phyloP scores from a whole-genome alignment of 1,140 invertebrate genomes.

The Bombus sibiricus region DNA sequence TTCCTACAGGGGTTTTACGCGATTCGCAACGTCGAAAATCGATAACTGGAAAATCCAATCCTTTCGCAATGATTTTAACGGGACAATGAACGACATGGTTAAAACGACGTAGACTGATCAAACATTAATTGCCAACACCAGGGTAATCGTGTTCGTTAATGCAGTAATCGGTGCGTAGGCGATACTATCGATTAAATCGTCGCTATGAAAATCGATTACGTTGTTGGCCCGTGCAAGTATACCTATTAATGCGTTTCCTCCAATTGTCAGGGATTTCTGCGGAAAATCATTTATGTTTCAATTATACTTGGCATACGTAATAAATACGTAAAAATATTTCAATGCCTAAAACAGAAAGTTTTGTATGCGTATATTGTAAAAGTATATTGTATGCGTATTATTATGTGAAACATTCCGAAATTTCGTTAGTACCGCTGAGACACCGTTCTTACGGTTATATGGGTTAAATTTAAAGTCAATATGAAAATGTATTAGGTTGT shows the following conservation, averaged over 20 bases:
- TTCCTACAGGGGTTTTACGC: background rate
- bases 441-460: too few species aligned
- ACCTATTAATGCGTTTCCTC: background rate
- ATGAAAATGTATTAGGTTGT: too few species aligned
- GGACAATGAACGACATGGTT: background rate
- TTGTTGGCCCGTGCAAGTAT: background rate
- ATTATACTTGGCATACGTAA: background rate
- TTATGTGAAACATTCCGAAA: too few species aligned
- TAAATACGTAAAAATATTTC: background rate
- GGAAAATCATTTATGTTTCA: background rate
- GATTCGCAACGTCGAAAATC: background rate
- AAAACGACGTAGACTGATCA: constrained; percentile 9
- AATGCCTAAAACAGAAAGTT: background rate
- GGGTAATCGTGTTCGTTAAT: constrained; percentile 26
- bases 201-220: constrained; percentile 24
- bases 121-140: constrained; percentile 13
- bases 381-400: too few species aligned
- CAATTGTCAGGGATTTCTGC: background rate
- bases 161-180: background rate
- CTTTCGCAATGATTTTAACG: constrained; percentile 16
- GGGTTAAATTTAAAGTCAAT: too few species aligned
- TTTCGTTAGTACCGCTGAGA: too few species aligned
- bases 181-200: constrained; percentile 11
- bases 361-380: too few species aligned
- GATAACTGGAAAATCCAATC: constrained; percentile 20